Conservation (phyloP, 1,140 invertebrate genomes). For the Drosophila gunungcola region DNA sequence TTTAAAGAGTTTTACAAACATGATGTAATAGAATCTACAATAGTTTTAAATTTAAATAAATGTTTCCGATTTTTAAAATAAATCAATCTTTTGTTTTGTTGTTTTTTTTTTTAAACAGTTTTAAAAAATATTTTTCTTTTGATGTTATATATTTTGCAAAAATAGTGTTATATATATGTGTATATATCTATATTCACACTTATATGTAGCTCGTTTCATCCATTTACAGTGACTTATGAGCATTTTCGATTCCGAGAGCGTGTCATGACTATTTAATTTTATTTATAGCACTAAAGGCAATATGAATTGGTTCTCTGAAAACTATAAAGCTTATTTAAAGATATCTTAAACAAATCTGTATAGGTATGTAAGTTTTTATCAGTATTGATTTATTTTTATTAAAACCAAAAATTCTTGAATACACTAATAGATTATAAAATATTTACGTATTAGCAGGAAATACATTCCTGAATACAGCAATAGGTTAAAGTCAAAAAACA, state of each 20-base stretch:
- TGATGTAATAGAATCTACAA: slow-evolving; percentile 16
- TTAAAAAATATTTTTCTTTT: background rate
- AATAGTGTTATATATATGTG: too few species aligned
- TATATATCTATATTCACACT: too few species aligned
- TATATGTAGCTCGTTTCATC: background rate
- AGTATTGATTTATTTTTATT: background rate
- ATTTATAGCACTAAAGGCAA: background rate
- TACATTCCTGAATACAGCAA: background rate
- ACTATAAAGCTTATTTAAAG: background rate
- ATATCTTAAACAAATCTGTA: background rate
- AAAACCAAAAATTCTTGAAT: background rate
- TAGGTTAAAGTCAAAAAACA: background rate
- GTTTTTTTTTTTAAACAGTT: background rate
- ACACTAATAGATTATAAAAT: background rate
- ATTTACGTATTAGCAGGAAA: too few species aligned
- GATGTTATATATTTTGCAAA: too few species aligned
- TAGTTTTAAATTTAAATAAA: slow-evolving; percentile 53
- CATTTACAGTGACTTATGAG: background rate
- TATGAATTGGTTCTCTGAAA: background rate
- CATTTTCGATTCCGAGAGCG: background rate
- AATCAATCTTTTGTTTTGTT: background rate
- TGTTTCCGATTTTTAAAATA: slow-evolving; percentile 29
- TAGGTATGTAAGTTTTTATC: too few species aligned
- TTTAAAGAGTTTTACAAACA: slow-evolving; percentile 17
- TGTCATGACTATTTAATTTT: background rate